Evolutionary conservation across 2,888 invertebrate species (phyloP).

Genomic region (Spisula solida): DNA sequence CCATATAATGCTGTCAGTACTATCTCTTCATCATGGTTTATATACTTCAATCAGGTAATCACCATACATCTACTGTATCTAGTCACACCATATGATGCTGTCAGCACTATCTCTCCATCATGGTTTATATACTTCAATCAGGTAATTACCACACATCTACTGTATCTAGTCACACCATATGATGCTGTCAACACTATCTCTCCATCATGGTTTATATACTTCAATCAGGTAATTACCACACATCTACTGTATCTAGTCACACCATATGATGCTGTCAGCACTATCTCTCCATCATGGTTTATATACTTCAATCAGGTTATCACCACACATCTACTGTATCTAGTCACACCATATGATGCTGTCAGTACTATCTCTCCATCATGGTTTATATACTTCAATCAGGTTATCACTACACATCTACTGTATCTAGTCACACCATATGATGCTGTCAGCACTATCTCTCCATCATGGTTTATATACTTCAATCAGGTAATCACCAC

Average conservation of each 20-base stretch:
- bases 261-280: constrained; percentile 91
- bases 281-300: constrained; percentile 83
- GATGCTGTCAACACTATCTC: constrained; percentile 89
- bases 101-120: constrained; percentile 84
- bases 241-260: constrained; percentile 96
- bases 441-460: constrained; percentile 89
- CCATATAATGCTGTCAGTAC: constrained; percentile 91
- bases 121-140: constrained; percentile 86
- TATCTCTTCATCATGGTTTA: constrained; percentile 83
- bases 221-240: constrained; percentile 91
- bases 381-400: constrained; percentile 85
- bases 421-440: constrained; percentile 96
- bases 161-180: constrained; percentile 95
- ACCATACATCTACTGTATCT: constrained; percentile 95
- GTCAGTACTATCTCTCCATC: constrained; percentile 85
- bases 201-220: constrained; percentile 85
- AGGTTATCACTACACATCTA: constrained; percentile 93
- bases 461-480: constrained; percentile 85
- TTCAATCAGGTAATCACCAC: constrained; percentile 91
- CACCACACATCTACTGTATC: constrained; percentile 94
- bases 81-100: constrained; percentile 93
- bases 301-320: constrained; percentile 90
- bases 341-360: constrained; percentile 94
- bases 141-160: constrained; percentile 94
- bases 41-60: constrained; percentile 89